These are phyloP conservation scores for Trachythela sp. DNA, from an alignment of 64 coral and sea anemone genomes.

Conservation along the genomic window DNA sequence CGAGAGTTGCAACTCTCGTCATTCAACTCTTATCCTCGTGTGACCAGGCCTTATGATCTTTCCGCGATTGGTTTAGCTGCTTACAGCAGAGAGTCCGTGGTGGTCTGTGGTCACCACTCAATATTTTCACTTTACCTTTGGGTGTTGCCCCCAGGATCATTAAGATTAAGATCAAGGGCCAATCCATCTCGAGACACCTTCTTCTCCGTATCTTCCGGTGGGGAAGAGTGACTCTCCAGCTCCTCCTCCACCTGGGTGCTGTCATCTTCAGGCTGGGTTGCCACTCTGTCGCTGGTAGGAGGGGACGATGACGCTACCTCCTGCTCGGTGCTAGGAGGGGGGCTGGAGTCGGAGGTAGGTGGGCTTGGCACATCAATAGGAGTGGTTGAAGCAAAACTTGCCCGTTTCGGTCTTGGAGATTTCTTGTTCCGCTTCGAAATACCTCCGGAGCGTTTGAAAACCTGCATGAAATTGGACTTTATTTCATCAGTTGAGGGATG, in stretches of 20 bases:
- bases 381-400: conserved; percentile 38
- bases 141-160: neutral
- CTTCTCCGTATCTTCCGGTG: neutral
- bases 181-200: neutral
- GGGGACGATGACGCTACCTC: neutral
- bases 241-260: neutral
- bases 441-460: conserved; percentile 85
- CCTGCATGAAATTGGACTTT: conserved; percentile 23
- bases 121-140: neutral
- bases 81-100: too few species aligned
- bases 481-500: too few species aligned
- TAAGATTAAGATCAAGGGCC: neutral
- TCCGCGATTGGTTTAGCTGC: too few species aligned
- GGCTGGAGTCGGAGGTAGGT: neutral
- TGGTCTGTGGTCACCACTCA: too few species aligned
- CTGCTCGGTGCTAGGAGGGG: conserved; percentile 17
- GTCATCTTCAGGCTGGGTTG: neutral
- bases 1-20: too few species aligned
- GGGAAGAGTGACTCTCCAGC: neutral
- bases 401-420: conserved; percentile 67
- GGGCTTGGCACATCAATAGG: conserved; percentile 16
- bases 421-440: conserved; percentile 81
- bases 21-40: too few species aligned
- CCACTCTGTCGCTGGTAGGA: neutral
- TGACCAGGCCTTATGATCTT: too few species aligned